phyloP scores from a whole-genome alignment of 2,888 invertebrate genomes.

The Anaspis maculata region DNA sequence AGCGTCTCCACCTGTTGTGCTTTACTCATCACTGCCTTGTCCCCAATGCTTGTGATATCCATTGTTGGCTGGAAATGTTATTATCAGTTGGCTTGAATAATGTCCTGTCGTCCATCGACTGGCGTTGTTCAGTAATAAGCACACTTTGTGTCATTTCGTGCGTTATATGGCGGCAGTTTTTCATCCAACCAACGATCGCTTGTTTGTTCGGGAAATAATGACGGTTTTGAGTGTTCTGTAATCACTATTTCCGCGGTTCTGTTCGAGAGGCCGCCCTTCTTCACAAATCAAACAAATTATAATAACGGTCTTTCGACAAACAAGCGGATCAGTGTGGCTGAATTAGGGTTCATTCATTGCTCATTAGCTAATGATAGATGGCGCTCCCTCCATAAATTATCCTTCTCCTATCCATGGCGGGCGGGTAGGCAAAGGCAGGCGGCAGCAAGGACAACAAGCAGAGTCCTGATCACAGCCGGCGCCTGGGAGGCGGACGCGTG shows the following conservation, averaged over 20 bases:
- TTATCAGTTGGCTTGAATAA: no score
- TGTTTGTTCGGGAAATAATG: constrained; percentile 11
- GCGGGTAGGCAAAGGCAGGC: constrained; percentile 7
- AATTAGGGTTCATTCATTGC: constrained; percentile 36
- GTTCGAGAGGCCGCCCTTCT: constrained; percentile 12
- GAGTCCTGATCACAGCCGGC: not conserved
- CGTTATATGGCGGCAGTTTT: constrained; percentile 4
- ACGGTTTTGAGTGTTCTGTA: constrained; percentile 18
- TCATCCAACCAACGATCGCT: constrained; percentile 8
- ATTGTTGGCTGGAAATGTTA: no score
- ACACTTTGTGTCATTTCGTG: constrained; percentile 10
- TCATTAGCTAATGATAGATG: constrained; percentile 39
- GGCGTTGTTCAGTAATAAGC: constrained; percentile 8
- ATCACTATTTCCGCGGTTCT: constrained; percentile 17
- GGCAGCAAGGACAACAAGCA: constrained; percentile 1
- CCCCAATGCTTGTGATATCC: no score
- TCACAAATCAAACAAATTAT: constrained; percentile 35
- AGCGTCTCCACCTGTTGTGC: no score
- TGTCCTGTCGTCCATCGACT: no score
- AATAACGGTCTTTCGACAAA: constrained; percentile 22
- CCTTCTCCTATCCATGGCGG: no score
- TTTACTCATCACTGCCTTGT: no score
- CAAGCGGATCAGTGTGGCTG: constrained; percentile 21
- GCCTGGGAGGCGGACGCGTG: constrained; percentile 1
- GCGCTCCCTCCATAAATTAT: constrained; percentile 27